Evolutionary conservation across 35 echinoderm and acorn worm genomes (phyloP), one percentile per base, ranked within the genome.

Genomic region (Heliocidaris tuberculata): DNA sequence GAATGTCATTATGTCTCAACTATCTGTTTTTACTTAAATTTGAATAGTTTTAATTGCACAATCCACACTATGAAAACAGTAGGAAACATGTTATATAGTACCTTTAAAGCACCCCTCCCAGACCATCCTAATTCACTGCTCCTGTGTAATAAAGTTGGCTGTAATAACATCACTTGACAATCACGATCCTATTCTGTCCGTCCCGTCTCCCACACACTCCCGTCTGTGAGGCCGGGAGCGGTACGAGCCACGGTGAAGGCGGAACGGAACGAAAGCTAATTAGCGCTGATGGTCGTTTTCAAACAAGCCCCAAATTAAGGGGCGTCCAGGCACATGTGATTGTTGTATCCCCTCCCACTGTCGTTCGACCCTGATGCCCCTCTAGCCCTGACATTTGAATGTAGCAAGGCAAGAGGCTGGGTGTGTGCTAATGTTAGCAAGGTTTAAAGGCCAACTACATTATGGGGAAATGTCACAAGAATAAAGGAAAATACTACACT

Each of bases 141-240:
- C 65, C 65, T 78, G 21, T 19, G 65, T 78, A 78, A 78, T 78
- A 78, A 78, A 78, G 65, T 78, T 78, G 65, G 65, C 65, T 78
- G 65, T 78, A 78, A 78, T 78, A 78, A 78, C 65, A 78, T 78
- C 17, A 27, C 7, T 21, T 7, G 65, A 78, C 65, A 78, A 78
- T 78, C 21, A 78, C 65, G 65, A 78, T 78, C 65, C 65, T 4
- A 78, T 78, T n/a, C 27, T 78, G 2, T 78, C 65, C 19, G 2
- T n/a, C 65, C 65, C 27, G 65, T 78, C 65, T 78, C 27, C 65
- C 65, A 21, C 27, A 27, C 65, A n/a, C 65, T 78, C 27, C 65
- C 65, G 4, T n/a, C 21, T 24, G 8, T 78, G 27, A n/a, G 27
- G 65, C 65, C 27, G 21, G 19, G 27, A 78, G 65, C 65, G 21